Evolutionary conservation across 2,797 vertebrate species (phyloP).

Genomic region (Centroberyx gerrardi): DNA sequence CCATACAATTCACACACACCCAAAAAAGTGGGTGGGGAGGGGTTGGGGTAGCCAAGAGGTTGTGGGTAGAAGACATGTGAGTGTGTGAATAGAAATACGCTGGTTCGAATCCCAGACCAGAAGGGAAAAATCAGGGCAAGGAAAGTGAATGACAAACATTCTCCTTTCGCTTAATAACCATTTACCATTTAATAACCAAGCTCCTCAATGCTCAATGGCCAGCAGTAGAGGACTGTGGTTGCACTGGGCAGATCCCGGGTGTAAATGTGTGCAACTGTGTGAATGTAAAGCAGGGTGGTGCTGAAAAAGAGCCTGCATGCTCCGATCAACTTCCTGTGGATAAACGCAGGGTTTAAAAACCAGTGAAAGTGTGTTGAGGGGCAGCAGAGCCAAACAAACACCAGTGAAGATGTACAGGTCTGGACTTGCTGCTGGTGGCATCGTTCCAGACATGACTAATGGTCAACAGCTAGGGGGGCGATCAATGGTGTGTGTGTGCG

Average conservation of each 20-base stretch:
- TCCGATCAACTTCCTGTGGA: slow-evolving; percentile 1
- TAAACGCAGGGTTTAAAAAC: background rate
- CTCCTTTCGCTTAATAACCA: background rate
- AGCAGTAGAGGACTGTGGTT: background rate
- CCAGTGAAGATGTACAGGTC: slow-evolving; percentile 43
- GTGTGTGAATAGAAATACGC: background rate
- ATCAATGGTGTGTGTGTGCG: background rate
- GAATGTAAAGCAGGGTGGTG: background rate
- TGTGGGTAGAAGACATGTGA: too few relatives aligned
- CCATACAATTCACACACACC: background rate
- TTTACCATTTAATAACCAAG: background rate
- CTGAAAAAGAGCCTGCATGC: background rate
- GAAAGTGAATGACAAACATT: background rate
- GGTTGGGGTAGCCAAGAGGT: background rate
- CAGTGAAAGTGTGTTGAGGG: slow-evolving; percentile 17
- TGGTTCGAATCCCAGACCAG: slow-evolving; percentile 6
- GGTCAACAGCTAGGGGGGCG: slow-evolving; percentile 54
- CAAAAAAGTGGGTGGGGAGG: background rate
- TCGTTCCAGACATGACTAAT: slow-evolving; percentile 33
- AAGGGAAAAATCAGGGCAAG: background rate
- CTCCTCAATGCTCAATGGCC: background rate
- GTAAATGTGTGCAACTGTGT: background rate
- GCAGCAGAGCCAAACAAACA: slow-evolving; percentile 21
- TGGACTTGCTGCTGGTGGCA: slow-evolving; percentile 50
- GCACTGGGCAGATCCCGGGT: background rate